These are phyloP conservation scores for Neofelis nebulosa DNA, from an alignment of 2,113 vertebrate genomes.

Conservation along the genomic window DNA sequence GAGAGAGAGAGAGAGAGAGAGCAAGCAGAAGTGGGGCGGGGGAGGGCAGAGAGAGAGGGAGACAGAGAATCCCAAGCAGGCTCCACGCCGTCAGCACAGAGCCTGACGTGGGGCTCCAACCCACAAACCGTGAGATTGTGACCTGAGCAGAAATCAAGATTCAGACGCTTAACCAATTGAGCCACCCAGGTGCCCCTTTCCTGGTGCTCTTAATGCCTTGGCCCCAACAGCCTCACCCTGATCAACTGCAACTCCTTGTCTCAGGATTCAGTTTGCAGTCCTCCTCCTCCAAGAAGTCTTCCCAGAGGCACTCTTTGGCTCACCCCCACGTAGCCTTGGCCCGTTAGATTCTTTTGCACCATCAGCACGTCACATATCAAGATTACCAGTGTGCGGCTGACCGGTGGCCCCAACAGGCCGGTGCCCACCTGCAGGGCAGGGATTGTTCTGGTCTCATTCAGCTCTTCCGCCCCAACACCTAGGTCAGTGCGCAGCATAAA, in stretches of 20 bases:
- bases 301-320: not conserved
- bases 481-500: not conserved
- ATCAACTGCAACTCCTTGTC: not conserved
- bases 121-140: too few species aligned
- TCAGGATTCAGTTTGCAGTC: not conserved
- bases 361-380: not conserved
- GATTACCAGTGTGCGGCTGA: not conserved
- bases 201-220: not conserved
- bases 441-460: not conserved
- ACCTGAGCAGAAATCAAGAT: too few species aligned
- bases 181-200: too few species aligned
- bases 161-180: too few species aligned
- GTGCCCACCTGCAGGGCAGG: not conserved
- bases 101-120: too few species aligned
- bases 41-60: too few species aligned
- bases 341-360: not conserved
- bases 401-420: not conserved
- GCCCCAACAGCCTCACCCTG: not conserved
- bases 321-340: not conserved
- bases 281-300: constrained; percentile 16
- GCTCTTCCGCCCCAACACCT: not conserved
- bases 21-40: too few species aligned
- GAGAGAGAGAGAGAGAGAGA: too few species aligned
- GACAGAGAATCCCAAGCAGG: too few species aligned
- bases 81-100: too few species aligned